Conservation (phyloP, 1,140 invertebrate species). For the Achroia grisella region DNA sequence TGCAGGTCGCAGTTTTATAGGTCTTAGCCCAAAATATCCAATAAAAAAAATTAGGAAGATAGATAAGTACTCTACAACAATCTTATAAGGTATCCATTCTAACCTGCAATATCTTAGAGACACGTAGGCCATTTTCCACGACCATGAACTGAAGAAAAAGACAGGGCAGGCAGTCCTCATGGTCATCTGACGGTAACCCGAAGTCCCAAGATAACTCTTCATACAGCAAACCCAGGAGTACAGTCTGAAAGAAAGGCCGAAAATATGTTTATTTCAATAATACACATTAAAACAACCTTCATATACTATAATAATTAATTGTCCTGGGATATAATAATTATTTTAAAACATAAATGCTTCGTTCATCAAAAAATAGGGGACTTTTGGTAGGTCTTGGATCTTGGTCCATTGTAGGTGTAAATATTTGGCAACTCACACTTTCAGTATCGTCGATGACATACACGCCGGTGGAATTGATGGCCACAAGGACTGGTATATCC, state of each 20-base stretch:
- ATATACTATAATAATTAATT: no score
- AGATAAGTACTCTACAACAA: no score
- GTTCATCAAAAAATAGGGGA: no score
- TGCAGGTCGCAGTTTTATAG: no score
- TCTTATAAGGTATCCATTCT: no score
- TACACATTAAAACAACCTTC: no score
- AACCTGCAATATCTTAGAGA: slow-evolving; percentile 86
- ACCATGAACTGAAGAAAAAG: slow-evolving; percentile 88
- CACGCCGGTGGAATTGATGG: slow-evolving; percentile 90
- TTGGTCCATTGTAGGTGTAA: neutral
- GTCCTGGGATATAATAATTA: no score
- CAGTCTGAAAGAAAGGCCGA: slow-evolving; percentile 76
- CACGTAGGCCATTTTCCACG: slow-evolving; percentile 86
- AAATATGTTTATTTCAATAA: neutral
- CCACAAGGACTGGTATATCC: slow-evolving; percentile 88
- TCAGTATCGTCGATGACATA: slow-evolving; percentile 91
- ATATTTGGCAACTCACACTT: slow-evolving; percentile 78
- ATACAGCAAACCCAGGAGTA: slow-evolving; percentile 88
- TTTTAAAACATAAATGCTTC: no score
- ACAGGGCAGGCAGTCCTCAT: slow-evolving; percentile 91
- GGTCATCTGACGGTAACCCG: slow-evolving; percentile 87
- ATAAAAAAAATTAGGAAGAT: no score
- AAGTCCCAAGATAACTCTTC: slow-evolving; percentile 94
- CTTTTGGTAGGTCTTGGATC: no score
- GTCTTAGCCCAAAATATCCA: no score